Conservation (phyloP, 2,888 invertebrate species). For the Leucozona laternaria region DNA sequence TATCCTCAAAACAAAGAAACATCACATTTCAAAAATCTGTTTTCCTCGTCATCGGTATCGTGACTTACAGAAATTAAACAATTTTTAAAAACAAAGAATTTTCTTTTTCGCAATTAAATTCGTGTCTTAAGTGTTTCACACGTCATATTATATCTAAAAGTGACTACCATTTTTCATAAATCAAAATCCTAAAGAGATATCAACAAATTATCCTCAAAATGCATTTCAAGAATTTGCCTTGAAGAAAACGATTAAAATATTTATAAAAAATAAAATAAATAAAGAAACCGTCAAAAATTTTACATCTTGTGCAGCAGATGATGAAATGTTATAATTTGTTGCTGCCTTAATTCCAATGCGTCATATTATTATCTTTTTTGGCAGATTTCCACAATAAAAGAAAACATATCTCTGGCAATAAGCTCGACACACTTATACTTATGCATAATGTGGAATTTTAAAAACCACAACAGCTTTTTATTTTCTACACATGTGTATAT, state of each 20-base stretch:
- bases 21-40: background rate
- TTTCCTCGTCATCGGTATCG: background rate
- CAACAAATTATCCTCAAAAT: conserved; percentile 16
- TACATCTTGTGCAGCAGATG: background rate
- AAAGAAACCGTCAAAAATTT: background rate
- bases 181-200: background rate
- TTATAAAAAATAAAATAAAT: background rate
- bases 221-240: conserved; percentile 15
- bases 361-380: conserved; percentile 28
- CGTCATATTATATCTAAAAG: background rate
- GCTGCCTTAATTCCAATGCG: conserved; percentile 11
- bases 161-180: background rate
- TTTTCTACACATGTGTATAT: background rate
- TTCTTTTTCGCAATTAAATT: background rate
- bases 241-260: conserved; percentile 9
- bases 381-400: conserved; percentile 3
- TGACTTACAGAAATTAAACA: background rate
- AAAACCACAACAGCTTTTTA: background rate
- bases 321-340: conserved; percentile 8
- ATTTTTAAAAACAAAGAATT: too few relatives aligned
- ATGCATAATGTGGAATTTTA: background rate
- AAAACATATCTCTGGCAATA: conserved; percentile 22
- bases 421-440: background rate
- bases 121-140: background rate
- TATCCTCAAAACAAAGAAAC: background rate